Evolutionary conservation across 2,113 vertebrate species (phyloP), one percentile per base, ranked within the genome.

Genomic region (Eretmochelys imbricata): DNA sequence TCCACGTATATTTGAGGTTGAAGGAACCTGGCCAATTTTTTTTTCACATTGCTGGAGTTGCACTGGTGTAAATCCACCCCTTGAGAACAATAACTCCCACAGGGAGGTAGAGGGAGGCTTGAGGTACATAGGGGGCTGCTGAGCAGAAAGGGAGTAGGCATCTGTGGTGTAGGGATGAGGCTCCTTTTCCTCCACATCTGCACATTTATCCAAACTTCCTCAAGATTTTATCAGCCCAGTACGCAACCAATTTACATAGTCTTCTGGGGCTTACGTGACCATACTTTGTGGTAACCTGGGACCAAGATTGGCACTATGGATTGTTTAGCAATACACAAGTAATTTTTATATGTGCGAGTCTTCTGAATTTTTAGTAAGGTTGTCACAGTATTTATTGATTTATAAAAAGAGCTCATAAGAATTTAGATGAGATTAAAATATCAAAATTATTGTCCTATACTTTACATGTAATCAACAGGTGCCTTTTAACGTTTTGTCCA

Each of bases 401-500:
- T 87, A 69, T 65, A 65, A 22, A 22, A 89, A 83, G 46, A 87
- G 72, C 57, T 88, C 89, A 82, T 89, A 50, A 49, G 1, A 76
- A 51, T 87, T 87, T 62, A 85, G 84, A 69, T 82, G 24, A 72
- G 49, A n/a, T 4, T 91, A 65, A 96, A 91, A 80, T 62, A 53
- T 8, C 57, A 72, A 82, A 90, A 54, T 53, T 57, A 27, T 57
- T 50, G 29, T 54, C 0, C 0, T 46, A 57, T 1, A 1, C 69
- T 91, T 88, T 87, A 42, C 31, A 3, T 92, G 46, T 38, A 84
- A 14, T 84, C 89, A 93, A 0, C 48, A 49, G 62, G 25, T 80
- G 80, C 62, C 82, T 93, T 88, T 93, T 59, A 81, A 6, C 65
- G 4, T 57, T 79, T 82, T 16, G 53, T 46, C 79, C 76, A 2